Percentiles rank a stretch among this genome's conserved stretches.
Evolutionary conservation across 1,140 invertebrate species (phyloP).

Genomic region (Drosophila takahashii): DNA sequence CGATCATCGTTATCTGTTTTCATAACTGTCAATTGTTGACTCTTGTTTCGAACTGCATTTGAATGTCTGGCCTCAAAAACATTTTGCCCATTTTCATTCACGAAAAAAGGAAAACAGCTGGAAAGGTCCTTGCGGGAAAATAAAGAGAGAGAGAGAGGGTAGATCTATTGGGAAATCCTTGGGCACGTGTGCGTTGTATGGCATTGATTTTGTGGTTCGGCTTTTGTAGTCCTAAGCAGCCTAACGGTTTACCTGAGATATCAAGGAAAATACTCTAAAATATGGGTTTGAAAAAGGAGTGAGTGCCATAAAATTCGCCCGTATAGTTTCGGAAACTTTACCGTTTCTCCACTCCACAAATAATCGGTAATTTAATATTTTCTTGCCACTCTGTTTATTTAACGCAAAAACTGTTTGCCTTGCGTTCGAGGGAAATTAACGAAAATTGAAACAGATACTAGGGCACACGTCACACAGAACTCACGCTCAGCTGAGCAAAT

Average conservation of each 20-base stretch:
- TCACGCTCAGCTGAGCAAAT: conserved; percentile 72
- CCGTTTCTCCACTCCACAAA: conserved; percentile 48
- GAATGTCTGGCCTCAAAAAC: conserved; percentile 49
- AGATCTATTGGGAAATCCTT: conserved; percentile 4
- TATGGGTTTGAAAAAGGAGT: conserved; percentile 7
- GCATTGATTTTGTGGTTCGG: conserved; percentile 53
- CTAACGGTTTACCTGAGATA: conserved; percentile 52
- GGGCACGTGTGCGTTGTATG: conserved; percentile 53
- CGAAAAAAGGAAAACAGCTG: conserved; percentile 39
- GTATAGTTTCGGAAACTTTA: conserved; percentile 51
- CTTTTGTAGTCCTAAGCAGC: conserved; percentile 48
- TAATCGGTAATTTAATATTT: conserved; percentile 70
- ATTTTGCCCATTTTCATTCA: conserved; percentile 41
- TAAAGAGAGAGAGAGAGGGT: neutral
- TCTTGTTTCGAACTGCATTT: conserved; percentile 62
- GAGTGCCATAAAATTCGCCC: conserved; percentile 26
- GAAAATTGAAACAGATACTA: conserved; percentile 65
- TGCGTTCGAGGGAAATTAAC: conserved; percentile 60
- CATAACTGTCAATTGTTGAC: conserved; percentile 83
- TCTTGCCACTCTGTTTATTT: conserved; percentile 60
- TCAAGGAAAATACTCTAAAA: neutral
- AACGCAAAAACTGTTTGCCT: conserved; percentile 66
- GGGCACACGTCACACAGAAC: conserved; percentile 43
- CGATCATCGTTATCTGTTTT: conserved; percentile 74
- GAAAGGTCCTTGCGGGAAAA: conserved; percentile 37